Conservation (phyloP, 2,113 vertebrate species). For the Panurus biarmicus region DNA sequence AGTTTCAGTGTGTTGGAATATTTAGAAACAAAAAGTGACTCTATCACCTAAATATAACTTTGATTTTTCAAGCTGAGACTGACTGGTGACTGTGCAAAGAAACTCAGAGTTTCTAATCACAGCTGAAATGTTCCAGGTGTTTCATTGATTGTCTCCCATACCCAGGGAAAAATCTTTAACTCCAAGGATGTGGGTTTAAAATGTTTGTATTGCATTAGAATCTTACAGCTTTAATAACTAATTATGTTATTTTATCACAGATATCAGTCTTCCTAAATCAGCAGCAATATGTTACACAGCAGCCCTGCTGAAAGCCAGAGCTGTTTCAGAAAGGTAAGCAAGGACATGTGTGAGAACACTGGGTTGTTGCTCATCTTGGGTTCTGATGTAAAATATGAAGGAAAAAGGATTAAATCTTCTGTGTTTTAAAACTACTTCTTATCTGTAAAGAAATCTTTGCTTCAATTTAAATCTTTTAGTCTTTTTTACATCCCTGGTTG, state of each 20-base stretch:
- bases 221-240: neutral
- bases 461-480: neutral
- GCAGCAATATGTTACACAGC: slow-evolving; percentile 99
- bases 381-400: neutral
- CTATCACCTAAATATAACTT: neutral
- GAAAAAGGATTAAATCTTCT: neutral
- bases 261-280: slow-evolving; percentile 99
- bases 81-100: neutral
- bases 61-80: neutral
- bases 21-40: neutral
- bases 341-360: neutral
- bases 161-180: neutral
- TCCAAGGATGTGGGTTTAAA: neutral
- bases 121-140: neutral
- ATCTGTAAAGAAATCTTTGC: neutral
- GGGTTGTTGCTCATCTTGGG: neutral
- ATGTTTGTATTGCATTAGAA: slow-evolving; percentile 26
- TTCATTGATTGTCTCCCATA: neutral
- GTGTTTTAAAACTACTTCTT: neutral
- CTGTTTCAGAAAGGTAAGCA: slow-evolving; percentile 96
- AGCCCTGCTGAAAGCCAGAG: slow-evolving; percentile 96
- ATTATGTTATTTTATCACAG: slow-evolving; percentile 67
- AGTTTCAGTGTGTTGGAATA: neutral
- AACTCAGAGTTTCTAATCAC: neutral
- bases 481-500: neutral